phyloP scores from a whole-genome alignment of 2,797 vertebrate species.

The Lycodopsis pacificus region DNA sequence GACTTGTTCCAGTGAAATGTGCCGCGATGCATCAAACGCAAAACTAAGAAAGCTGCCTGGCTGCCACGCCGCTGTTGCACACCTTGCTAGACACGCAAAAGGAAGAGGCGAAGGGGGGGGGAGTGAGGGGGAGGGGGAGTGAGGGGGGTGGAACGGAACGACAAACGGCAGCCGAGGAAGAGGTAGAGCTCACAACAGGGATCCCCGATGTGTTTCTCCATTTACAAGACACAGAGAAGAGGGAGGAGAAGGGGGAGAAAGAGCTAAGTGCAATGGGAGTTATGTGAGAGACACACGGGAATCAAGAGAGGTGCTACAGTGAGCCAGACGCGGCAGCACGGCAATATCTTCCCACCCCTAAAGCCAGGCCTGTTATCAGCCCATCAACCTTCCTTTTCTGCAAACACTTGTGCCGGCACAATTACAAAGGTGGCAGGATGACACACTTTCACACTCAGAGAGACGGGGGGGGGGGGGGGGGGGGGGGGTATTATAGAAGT shows the following conservation, averaged over 20 bases:
- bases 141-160: neutral
- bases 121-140: neutral
- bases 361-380: conserved; percentile 70
- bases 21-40: conserved; percentile 60
- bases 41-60: conserved; percentile 38
- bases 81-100: conserved; percentile 49
- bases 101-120: neutral
- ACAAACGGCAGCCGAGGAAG: conserved; percentile 44
- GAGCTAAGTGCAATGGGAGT: conserved; percentile 29
- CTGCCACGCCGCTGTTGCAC: conserved; percentile 40
- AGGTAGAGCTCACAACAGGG: conserved; percentile 53
- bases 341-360: conserved; percentile 59
- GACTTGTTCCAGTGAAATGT: conserved; percentile 62
- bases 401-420: conserved; percentile 66
- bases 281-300: conserved; percentile 24
- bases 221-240: conserved; percentile 53
- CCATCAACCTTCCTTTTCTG: conserved; percentile 60
- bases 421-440: conserved; percentile 68
- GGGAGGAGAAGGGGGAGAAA: neutral
- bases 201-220: conserved; percentile 56
- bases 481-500: conserved; percentile 40
- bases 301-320: conserved; percentile 45
- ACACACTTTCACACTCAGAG: conserved; percentile 53
- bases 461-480: conserved; percentile 5
- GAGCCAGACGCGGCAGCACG: conserved; percentile 39